Conservation (phyloP, 2,113 vertebrate species). For the Poicephalus gulielmi region DNA sequence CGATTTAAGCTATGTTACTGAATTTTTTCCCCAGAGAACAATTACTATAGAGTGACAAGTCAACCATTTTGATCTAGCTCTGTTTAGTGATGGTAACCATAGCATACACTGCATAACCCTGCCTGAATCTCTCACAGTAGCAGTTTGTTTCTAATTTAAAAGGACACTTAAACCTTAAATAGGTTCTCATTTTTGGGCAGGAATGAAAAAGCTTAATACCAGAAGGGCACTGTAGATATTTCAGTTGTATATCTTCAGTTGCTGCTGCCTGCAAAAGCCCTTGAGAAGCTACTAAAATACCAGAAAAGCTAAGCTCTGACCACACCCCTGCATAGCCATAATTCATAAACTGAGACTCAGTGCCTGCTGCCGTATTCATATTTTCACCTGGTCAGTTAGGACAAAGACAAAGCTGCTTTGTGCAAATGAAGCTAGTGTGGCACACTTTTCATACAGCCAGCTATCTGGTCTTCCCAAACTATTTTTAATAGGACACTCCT, state of each 20-base stretch:
- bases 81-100: conserved; percentile 16
- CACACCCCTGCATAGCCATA: conserved; percentile 36
- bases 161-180: neutral
- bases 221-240: neutral
- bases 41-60: conserved; percentile 40
- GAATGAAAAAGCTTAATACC: neutral
- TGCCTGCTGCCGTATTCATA: neutral
- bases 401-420: conserved; percentile 47
- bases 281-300: neutral
- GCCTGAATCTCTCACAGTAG: neutral
- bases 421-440: neutral
- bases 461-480: neutral
- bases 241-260: neutral
- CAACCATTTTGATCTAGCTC: conserved; percentile 53
- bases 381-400: conserved; percentile 1
- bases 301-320: neutral
- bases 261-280: neutral
- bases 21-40: conserved; percentile 27
- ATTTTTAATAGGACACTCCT: neutral
- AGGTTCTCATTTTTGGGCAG: neutral
- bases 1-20: conserved; percentile 23
- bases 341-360: neutral
- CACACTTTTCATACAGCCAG: neutral
- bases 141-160: neutral
- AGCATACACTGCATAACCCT: neutral